Evolutionary conservation across 1,140 invertebrate genomes (phyloP), one percentile per base, ranked within the genome.

Genomic region (Nephila pilipes): DNA sequence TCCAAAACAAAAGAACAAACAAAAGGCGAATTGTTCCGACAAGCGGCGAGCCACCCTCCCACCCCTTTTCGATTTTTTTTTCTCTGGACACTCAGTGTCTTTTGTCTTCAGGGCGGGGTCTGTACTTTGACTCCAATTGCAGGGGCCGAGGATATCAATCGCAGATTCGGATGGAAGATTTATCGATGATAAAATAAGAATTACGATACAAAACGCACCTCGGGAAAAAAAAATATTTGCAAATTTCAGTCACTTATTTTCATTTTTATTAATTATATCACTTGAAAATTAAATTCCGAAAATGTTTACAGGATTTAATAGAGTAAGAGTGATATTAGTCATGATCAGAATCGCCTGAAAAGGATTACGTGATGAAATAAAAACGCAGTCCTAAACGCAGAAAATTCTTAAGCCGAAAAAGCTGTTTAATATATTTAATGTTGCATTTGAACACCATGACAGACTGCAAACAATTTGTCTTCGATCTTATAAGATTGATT

Each of bases 1-100:
- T 69, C 79, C 38, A 69, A 92, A 92, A 92, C 91, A 92, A 92
- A 92, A 87, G 90, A 85, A 92, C 81, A 92, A 92, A 92, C 90
- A 92, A 92, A 92, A 57, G 83, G 32, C 32, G 90, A 65, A 65
- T 65, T 65, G 63, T 65, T 65, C 25, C 89, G 89, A 91, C 79
- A 91, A 83, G 79, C 89, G 69, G 65, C 8, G 38, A 36, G 20
- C 16, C 29, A 38, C 83, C 20, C 55, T 46, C 65, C 46, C n/a
- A 69, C 22, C 69, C 29, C 36, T 3, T 69, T n/a, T 46, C 1
- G 22, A 20, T 63, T 22, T 79, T 29, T 55, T 90, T 54, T 83
- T 63, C 1, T 54, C 57, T 63, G 29, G 29, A 36, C 57, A 55
- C 46, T 83, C 29, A 75, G 29, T 12, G 81, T n/a, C 46, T 83